Evolutionary conservation across 1,140 invertebrate genomes (phyloP).

Genomic region (Eufriesea mexicana): DNA sequence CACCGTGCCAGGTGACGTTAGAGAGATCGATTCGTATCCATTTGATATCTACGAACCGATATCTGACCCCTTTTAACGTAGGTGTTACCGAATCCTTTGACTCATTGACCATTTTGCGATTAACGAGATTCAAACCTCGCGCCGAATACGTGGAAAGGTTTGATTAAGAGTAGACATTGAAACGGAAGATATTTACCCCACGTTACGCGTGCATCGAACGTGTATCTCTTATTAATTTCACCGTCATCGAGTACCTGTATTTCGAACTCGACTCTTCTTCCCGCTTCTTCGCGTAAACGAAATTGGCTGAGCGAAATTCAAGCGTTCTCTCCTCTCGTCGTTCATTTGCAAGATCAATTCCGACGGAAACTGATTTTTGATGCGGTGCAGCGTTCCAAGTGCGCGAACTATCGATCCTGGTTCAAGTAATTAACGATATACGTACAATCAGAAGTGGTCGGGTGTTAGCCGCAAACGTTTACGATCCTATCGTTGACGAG

Average conservation of each 20-base stretch:
- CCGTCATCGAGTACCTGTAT: too few species aligned
- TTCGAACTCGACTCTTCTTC: background rate
- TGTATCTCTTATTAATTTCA: too few species aligned
- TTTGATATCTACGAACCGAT: conserved; percentile 11
- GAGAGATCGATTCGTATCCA: conserved; percentile 25
- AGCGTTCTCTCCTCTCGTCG: too few species aligned
- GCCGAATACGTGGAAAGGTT: background rate
- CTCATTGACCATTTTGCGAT: background rate
- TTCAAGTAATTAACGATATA: conserved; percentile 39
- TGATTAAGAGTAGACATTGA: background rate
- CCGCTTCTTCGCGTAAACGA: background rate
- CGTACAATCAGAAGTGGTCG: conserved; percentile 25
- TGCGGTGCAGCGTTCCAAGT: background rate
- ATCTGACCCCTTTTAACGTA: background rate
- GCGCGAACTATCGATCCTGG: background rate
- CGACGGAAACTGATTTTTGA: background rate
- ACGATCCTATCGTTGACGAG: conserved; percentile 38
- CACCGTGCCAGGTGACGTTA: background rate
- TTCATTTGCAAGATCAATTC: background rate
- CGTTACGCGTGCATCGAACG: too few species aligned
- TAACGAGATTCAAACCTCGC: background rate
- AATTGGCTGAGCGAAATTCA: background rate
- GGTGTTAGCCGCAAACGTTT: conserved; percentile 41
- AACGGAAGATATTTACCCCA: background rate
- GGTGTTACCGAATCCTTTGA: background rate